These are phyloP conservation scores for Sebastes alutus DNA, from an alignment of 2,797 vertebrate genomes.

Conservation along the genomic window DNA sequence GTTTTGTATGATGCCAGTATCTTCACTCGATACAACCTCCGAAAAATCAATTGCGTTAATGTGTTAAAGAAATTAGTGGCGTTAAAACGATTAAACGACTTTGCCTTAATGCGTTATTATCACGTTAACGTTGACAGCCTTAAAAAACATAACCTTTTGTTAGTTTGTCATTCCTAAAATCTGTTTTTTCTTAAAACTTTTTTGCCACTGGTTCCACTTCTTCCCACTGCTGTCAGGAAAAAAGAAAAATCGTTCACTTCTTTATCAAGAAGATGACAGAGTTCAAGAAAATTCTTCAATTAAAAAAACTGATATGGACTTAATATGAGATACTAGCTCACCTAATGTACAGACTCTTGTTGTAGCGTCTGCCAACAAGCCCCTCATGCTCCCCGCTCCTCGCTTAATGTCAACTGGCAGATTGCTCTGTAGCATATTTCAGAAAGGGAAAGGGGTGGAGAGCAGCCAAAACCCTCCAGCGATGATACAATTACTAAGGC, in stretches of 20 bases:
- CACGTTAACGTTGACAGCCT: no score
- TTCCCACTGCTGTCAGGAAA: not conserved
- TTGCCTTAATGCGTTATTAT: no score
- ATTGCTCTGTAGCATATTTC: conserved; percentile 6
- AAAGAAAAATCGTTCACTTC: not conserved
- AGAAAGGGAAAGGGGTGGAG: conserved; percentile 4
- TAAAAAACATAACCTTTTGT: not conserved
- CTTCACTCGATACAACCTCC: no score
- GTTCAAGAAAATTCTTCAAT: no score
- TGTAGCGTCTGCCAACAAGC: conserved; percentile 2
- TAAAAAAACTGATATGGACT: not conserved
- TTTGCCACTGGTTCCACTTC: not conserved
- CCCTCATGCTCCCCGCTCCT: not conserved
- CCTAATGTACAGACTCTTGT: not conserved
- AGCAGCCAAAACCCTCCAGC: conserved; percentile 31
- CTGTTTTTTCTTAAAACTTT: not conserved
- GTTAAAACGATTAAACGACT: no score
- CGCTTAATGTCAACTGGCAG: conserved; percentile 5
- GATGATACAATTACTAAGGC: conserved; percentile 2
- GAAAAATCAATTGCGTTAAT: not conserved
- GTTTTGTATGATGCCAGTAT: no score
- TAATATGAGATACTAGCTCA: no score
- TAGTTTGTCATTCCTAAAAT: not conserved
- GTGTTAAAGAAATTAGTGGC: no score
- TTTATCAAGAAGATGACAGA: not conserved